A percentile compares a stretch with the other conserved stretches of the same genome.
These are phyloP conservation scores for Barbus barbus DNA, from an alignment of 2,113 vertebrate genomes.

Conservation along the genomic window DNA sequence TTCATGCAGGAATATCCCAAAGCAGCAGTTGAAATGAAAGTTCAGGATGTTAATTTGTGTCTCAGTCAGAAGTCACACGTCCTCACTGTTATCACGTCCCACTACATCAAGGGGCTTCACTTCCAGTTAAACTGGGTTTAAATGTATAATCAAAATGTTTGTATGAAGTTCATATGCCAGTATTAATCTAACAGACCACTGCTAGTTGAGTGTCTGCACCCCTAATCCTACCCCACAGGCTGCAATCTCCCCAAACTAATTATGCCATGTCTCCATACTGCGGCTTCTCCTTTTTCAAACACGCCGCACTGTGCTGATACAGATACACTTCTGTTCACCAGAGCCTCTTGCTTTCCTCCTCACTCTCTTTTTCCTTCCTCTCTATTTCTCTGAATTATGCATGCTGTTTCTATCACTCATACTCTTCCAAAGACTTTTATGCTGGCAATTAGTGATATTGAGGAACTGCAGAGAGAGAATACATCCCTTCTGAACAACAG, in stretches of 20 bases:
- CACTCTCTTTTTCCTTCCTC: constrained; percentile 43
- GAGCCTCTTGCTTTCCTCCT: constrained; percentile 22
- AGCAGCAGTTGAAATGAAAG: not conserved
- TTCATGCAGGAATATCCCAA: not conserved
- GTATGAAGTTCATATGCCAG: constrained; percentile 35
- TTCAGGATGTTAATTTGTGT: not conserved
- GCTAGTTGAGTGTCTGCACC: constrained; percentile 40
- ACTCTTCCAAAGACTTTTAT: constrained; percentile 45
- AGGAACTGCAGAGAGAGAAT: constrained; percentile 40
- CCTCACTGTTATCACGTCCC: constrained; percentile 4
- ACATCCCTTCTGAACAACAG: constrained; percentile 34
- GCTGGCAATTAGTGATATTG: constrained; percentile 52
- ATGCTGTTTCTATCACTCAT: constrained; percentile 54
- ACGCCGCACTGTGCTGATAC: constrained; percentile 17
- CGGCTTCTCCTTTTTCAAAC: constrained; percentile 27
- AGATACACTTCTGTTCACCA: constrained; percentile 46
- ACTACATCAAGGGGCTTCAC: constrained; percentile 33
- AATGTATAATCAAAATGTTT: constrained; percentile 43
- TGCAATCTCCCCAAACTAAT: constrained; percentile 48
- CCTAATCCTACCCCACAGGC: constrained; percentile 52
- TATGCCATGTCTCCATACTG: constrained; percentile 46
- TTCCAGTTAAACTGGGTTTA: constrained; percentile 4
- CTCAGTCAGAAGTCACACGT: constrained; percentile 3
- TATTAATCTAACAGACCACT: constrained; percentile 43
- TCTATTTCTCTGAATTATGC: constrained; percentile 53